These are phyloP conservation scores for Hirtodrosophila confusa DNA, from an alignment of 2,888 invertebrate species.

Conservation along the genomic window DNA sequence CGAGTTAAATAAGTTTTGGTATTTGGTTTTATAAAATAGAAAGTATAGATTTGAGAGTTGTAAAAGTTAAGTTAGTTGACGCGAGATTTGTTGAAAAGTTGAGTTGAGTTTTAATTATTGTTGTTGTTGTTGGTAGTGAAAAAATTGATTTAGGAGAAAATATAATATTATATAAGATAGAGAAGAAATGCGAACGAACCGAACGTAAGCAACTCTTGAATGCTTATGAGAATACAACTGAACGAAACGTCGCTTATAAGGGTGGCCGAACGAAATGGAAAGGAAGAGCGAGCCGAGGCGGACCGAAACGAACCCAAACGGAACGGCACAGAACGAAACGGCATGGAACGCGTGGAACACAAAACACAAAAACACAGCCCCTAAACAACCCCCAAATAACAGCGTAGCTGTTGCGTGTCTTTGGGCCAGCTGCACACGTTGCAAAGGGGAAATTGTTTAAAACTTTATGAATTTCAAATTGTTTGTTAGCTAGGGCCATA, in stretches of 20 bases:
- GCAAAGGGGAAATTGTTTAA: slow-evolving; percentile 18
- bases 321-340: slow-evolving; percentile 19
- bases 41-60: slow-evolving; percentile 71
- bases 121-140: slow-evolving; percentile 78
- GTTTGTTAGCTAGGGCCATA: not conserved
- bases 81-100: slow-evolving; percentile 73
- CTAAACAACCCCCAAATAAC: slow-evolving; percentile 66
- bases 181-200: slow-evolving; percentile 85
- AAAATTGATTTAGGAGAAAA: slow-evolving; percentile 82
- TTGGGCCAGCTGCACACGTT: slow-evolving; percentile 41
- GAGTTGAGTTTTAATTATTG: slow-evolving; percentile 72
- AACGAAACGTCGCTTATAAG: slow-evolving; percentile 83
- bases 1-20: slow-evolving; percentile 32
- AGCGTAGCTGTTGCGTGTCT: slow-evolving; percentile 70
- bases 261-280: slow-evolving; percentile 56
- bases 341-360: no score
- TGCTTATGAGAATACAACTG: slow-evolving; percentile 83
- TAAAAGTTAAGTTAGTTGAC: slow-evolving; percentile 78
- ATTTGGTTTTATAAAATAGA: slow-evolving; percentile 64
- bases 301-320: slow-evolving; percentile 11
- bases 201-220: slow-evolving; percentile 85
- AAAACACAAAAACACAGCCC: slow-evolving; percentile 30
- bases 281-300: slow-evolving; percentile 21
- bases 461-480: not conserved
- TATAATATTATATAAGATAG: slow-evolving; percentile 84